Evolutionary conservation across 2,888 invertebrate species (phyloP).

Genomic region (Silvanus unidentatus): DNA sequence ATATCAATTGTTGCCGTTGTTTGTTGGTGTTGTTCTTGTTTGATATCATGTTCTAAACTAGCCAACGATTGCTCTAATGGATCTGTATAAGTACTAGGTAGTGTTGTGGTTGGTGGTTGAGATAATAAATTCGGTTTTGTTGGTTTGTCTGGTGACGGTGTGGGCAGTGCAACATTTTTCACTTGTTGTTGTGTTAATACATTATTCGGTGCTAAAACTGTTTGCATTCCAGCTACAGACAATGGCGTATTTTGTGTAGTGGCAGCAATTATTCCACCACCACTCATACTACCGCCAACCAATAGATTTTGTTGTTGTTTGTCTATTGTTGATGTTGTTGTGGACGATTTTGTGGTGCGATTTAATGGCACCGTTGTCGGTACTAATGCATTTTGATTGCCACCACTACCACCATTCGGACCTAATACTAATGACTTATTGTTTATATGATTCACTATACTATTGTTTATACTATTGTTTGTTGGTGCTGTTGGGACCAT

Average conservation of each 20-base stretch:
- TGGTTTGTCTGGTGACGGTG: constrained; percentile 40
- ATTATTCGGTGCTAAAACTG: constrained; percentile 38
- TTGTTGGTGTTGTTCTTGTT: constrained; percentile 33
- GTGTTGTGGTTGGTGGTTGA: constrained; percentile 22
- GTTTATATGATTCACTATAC: constrained; percentile 14
- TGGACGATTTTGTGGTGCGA: constrained; percentile 12
- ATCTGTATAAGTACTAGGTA: constrained; percentile 50
- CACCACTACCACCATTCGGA: constrained; percentile 33
- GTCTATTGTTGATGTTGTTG: constrained; percentile 16
- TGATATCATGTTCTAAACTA: constrained; percentile 58
- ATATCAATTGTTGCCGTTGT: constrained; percentile 28
- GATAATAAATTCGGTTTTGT: constrained; percentile 11
- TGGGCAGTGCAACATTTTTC: constrained; percentile 32
- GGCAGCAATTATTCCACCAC: not conserved
- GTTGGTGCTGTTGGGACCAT: constrained; percentile 18
- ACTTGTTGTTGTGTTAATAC: constrained; percentile 41
- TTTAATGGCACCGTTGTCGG: constrained; percentile 13
- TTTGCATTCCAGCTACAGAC: constrained; percentile 24
- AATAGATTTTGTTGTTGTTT: constrained; percentile 13
- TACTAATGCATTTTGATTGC: not conserved
- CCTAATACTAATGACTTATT: constrained; percentile 35
- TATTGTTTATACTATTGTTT: constrained; percentile 14
- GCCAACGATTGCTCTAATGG: constrained; percentile 67
- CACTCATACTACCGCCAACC: too few relatives aligned
- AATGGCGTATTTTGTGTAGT: constrained; percentile 9